Percentiles rank a stretch among this genome's conserved stretches.
These are phyloP conservation scores for Darevskia mixta DNA, from an alignment of 2,797 vertebrate species.

Conservation along the genomic window DNA sequence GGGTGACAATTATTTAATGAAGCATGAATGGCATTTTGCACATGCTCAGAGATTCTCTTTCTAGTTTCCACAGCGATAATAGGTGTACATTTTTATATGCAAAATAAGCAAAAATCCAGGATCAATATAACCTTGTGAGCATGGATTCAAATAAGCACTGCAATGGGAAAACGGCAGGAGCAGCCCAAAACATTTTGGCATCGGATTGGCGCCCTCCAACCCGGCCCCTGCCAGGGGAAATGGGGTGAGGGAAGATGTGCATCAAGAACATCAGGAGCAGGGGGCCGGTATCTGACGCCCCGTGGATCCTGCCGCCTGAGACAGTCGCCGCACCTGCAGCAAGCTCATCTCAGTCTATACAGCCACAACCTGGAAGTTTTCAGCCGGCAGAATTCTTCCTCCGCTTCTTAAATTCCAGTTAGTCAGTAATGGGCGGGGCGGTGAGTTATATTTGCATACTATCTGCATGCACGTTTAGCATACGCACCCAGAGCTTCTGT, in stretches of 20 bases:
- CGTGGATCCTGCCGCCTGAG: too few species aligned
- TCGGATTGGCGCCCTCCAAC: too few species aligned
- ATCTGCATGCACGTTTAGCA: rapidly evolving
- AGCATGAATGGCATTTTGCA: neutral
- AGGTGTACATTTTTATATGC: neutral
- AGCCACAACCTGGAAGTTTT: neutral
- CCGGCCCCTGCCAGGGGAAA: neutral
- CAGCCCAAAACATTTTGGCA: neutral
- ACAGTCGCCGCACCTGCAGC: too few species aligned
- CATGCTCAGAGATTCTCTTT: neutral
- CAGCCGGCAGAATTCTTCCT: neutral
- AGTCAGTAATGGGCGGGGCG: constrained; percentile 5
- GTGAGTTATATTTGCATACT: neutral
- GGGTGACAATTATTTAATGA: neutral
- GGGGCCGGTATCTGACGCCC: too few species aligned
- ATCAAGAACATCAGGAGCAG: too few species aligned
- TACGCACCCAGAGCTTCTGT: rapidly evolving
- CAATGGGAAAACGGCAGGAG: neutral
- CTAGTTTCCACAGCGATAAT: neutral
- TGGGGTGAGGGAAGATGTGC: neutral
- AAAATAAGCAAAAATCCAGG: neutral
- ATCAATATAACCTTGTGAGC: too few species aligned
- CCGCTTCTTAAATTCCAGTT: rapidly evolving
- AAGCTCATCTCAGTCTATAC: too few species aligned
- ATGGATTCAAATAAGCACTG: neutral